Percentiles rank a stretch among this genome's conserved stretches.
phyloP scores from a whole-genome alignment of 2,113 vertebrate genomes.

The Cinclus cinclus region DNA sequence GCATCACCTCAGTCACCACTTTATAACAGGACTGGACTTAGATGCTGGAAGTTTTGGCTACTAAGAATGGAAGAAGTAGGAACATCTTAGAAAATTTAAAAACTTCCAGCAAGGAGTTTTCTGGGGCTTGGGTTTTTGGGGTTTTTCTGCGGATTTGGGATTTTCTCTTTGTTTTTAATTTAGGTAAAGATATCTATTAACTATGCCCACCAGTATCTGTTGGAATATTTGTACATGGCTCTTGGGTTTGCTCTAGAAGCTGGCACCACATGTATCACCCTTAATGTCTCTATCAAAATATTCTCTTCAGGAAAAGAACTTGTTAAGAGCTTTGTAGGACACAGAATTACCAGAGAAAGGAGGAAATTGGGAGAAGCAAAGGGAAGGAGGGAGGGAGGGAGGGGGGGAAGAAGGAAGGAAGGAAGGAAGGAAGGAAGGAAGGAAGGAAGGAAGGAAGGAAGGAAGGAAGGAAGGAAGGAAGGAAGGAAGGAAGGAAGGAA shows the following conservation, averaged over 20 bases:
- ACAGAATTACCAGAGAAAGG: background rate
- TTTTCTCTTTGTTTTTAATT: background rate
- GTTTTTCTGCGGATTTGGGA: background rate
- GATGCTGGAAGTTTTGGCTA: background rate
- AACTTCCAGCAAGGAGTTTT: background rate
- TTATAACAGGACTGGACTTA: fast-evolving
- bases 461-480: background rate
- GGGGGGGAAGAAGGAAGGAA: background rate
- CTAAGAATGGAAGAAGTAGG: background rate
- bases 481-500: background rate
- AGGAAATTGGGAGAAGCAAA: background rate
- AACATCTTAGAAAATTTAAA: background rate
- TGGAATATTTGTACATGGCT: background rate
- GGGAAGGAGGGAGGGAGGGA: no score
- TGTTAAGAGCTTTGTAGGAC: background rate
- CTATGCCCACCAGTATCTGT: background rate
- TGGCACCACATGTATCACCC: background rate
- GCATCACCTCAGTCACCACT: background rate
- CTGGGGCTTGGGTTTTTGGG: background rate
- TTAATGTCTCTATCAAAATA: background rate
- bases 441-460: background rate
- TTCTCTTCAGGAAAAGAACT: background rate
- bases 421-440: no score
- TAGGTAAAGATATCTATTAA: background rate
- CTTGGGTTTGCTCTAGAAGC: background rate